Conservation (phyloP, 2,113 vertebrate species). For the Cranoglanis bouderius region DNA sequence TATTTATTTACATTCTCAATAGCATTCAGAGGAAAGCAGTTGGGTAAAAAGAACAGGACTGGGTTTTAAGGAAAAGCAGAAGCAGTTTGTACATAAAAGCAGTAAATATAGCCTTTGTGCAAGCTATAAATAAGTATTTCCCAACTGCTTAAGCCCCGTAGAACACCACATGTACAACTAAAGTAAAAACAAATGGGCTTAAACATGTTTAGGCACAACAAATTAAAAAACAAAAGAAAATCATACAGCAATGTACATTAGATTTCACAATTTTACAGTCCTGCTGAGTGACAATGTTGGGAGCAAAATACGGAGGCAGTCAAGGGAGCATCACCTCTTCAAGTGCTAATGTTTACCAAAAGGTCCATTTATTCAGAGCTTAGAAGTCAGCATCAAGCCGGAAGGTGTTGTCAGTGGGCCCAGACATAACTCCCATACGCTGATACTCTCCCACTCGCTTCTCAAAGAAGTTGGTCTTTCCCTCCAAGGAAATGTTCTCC, state of each 20-base stretch:
- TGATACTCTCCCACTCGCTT: slow-evolving; percentile 97
- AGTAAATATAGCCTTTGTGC: slow-evolving; percentile 14
- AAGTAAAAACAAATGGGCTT: background rate
- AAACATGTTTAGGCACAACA: background rate
- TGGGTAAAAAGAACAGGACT: background rate
- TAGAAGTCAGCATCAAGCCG: slow-evolving; percentile 93
- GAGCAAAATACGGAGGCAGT: background rate
- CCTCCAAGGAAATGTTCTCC: slow-evolving; percentile 98
- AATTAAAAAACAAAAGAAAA: background rate
- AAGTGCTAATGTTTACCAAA: slow-evolving; percentile 9
- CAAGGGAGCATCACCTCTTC: background rate
- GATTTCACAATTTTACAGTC: background rate
- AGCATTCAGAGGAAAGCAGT: background rate
- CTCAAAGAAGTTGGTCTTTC: slow-evolving; percentile 99
- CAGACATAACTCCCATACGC: slow-evolving; percentile 95
- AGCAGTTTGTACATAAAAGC: slow-evolving; percentile 9
- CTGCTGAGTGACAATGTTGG: background rate
- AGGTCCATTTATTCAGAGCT: slow-evolving; percentile 42
- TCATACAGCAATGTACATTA: background rate
- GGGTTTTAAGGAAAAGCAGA: background rate
- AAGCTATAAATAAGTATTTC: slow-evolving; percentile 32
- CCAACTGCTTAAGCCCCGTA: background rate
- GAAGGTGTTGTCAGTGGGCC: slow-evolving; percentile 85
- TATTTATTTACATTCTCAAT: slow-evolving; percentile 24
- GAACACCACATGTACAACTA: background rate